Evolutionary conservation across 2,888 invertebrate species (phyloP), one percentile per base, ranked within the genome.

Genomic region (Cephus pygmeus): DNA sequence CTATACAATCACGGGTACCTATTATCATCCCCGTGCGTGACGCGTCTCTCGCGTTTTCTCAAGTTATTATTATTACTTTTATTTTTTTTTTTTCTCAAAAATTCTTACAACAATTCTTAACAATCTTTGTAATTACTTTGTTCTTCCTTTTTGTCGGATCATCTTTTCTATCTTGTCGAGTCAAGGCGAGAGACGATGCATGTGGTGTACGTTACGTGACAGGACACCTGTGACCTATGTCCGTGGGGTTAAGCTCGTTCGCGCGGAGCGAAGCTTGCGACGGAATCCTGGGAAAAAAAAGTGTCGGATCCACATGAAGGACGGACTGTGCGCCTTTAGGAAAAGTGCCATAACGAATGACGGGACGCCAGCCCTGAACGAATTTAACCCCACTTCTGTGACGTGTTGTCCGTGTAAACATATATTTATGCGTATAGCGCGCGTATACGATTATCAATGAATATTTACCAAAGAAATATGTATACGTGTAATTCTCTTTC

Each of bases 1-100:
- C 82, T 84, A 75, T 80, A 78, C 82, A 81, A 75, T 80, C 80
- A 75, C 56, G 69, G 73, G 40, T 56, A 23, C 23, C 9, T 6
- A 23, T 56, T 23, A 56, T 23, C 23, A 2, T 23, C 56, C 56
- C 56, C 23, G 56, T 56, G 56, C 56, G 56, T 56, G 56, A 56
- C 56, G 23, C 56, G 56, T 56, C 56, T 56, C 56, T 56, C 56
- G 56, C 56, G 23, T 56, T 56, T 56, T 56, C 56, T 56, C 56
- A 56, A 56, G 56, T 56, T 56, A 56, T 23, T 56, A 56, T 56
- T 56, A 40, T 15, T 40, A 40, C 23, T 40, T 6, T 23, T 56
- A 1, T 56, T 40, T 15, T 40, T 40, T 40, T 40, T 40, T 40
- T 40, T 6, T 23, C 9, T 23, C 56, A 23, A 56, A 40, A 56